Evolutionary conservation across 2,888 invertebrate genomes (phyloP).

Genomic region (Polydrusus pterygomalis): DNA sequence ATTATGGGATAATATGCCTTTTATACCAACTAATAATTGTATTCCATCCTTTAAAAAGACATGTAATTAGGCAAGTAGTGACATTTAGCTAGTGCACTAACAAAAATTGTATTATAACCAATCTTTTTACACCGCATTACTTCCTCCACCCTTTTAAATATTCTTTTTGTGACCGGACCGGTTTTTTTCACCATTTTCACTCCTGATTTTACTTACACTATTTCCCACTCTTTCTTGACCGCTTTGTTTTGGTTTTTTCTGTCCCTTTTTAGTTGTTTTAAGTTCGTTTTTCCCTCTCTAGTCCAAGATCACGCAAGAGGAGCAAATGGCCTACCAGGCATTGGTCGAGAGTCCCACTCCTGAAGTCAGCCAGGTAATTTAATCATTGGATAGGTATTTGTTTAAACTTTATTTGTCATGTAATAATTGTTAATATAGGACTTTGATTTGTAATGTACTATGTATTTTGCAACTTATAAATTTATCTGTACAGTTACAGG

Average conservation of each 20-base stretch:
- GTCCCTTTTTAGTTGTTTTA: slow-evolving; percentile 67
- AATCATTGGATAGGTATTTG: not conserved
- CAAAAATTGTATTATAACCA: slow-evolving; percentile 42
- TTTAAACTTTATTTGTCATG: no score
- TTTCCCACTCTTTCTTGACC: slow-evolving; percentile 48
- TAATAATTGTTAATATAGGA: no score
- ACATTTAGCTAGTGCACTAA: slow-evolving; percentile 30
- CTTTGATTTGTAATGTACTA: no score
- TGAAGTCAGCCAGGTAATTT: slow-evolving; percentile 68
- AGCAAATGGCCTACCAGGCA: slow-evolving; percentile 94
- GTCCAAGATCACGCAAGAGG: slow-evolving; percentile 90
- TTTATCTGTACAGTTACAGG: no score
- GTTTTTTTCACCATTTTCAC: slow-evolving; percentile 31
- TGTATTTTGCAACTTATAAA: no score
- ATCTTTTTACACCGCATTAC: slow-evolving; percentile 43
- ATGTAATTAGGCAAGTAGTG: slow-evolving; percentile 39
- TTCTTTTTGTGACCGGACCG: slow-evolving; percentile 32
- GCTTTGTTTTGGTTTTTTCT: slow-evolving; percentile 57
- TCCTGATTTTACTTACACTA: slow-evolving; percentile 54
- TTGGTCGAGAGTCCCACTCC: slow-evolving; percentile 82
- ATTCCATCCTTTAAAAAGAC: slow-evolving; percentile 55
- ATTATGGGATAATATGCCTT: slow-evolving; percentile 33
- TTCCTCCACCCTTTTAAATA: slow-evolving; percentile 51
- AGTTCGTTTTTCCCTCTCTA: slow-evolving; percentile 71
- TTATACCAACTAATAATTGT: slow-evolving; percentile 45